These are phyloP conservation scores for Augochlorella aurata DNA, from an alignment of 2,888 invertebrate species.

Conservation along the genomic window DNA sequence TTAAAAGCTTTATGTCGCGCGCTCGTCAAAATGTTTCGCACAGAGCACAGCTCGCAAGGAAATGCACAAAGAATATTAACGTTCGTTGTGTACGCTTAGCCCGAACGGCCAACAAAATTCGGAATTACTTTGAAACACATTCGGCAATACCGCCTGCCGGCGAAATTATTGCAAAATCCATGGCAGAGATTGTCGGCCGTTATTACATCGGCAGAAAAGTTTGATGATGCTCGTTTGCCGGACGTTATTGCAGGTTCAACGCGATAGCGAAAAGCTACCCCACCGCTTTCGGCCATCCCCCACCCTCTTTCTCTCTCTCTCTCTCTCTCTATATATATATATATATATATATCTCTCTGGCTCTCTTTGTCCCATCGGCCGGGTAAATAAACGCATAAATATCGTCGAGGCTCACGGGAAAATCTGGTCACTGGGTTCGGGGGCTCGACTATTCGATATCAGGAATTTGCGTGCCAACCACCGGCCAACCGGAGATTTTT, in stretches of 20 bases:
- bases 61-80: conserved; percentile 3
- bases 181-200: conserved; percentile 42
- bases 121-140: conserved; percentile 12
- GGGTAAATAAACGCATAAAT: conserved; percentile 53
- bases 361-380: neutral
- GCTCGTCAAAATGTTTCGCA: neutral
- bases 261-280: conserved; percentile 10
- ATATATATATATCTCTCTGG: too few relatives aligned
- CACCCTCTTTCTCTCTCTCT: neutral
- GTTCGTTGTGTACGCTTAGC: neutral
- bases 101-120: conserved; percentile 11
- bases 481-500: conserved; percentile 18
- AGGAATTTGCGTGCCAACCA: conserved; percentile 25
- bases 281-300: too few relatives aligned
- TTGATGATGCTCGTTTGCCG: conserved; percentile 47
- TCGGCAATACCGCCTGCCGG: neutral
- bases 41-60: neutral
- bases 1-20: neutral
- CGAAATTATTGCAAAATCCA: conserved; percentile 43
- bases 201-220: conserved; percentile 51
- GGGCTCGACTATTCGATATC: conserved; percentile 45
- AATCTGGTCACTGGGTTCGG: conserved; percentile 46
- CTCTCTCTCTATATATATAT: too few relatives aligned
- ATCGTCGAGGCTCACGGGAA: conserved; percentile 12
- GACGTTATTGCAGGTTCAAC: conserved; percentile 46